Base-by-base conservation (phyloP, 2,888 invertebrate species). In the Corythucha ciliata region DNA sequence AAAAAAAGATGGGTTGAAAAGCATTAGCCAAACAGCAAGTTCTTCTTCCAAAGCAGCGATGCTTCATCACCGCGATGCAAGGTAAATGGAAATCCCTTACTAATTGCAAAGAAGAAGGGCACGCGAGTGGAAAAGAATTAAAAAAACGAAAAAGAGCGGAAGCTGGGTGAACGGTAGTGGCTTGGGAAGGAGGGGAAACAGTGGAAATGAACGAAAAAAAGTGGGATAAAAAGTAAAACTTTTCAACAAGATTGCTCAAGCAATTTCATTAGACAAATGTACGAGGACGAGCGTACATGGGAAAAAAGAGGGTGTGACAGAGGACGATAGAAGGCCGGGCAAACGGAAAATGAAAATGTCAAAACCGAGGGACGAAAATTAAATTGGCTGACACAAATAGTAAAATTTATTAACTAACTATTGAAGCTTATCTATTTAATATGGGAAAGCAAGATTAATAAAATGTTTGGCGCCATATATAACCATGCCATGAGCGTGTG, bases 201-300 rank as follows among this genome's bases (percentile, higher is more conserved):
- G 47, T 6, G 14, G 16, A 14, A 16, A 24, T 26, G 16, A 21
- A n/a, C 18, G 27, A 12, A 10, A 25, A 12, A 18, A 16, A 26
- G 16, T 34, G 34, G 22, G 25, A 33, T 22, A 16, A 41, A 40
- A 29, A 33, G 40, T 45, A 52, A 41, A 46, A 52, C 44, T 55
- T 55, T 55, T 55, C 55, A 55, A 41, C 26, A 32, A 52, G 55
- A 55, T 55, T 52, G 52, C 55, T 45, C 52, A 27, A 34, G 36
- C 47, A 48, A 55, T 55, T 48, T 55, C 55, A 55, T 55, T 55
- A 52, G 51, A 55, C 55, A 55, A 55, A 55, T 55, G 52, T 49
- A 49, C 48, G 20, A 8, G 29, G 29, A 29, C 12, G 29, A n/a
- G n/a, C n/a, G 29, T 8, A 29, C 10, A 10, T 8, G 29, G 24